These are phyloP conservation scores for Oryzias melastigma DNA, from an alignment of 2,113 vertebrate genomes.

Conservation along the genomic window DNA sequence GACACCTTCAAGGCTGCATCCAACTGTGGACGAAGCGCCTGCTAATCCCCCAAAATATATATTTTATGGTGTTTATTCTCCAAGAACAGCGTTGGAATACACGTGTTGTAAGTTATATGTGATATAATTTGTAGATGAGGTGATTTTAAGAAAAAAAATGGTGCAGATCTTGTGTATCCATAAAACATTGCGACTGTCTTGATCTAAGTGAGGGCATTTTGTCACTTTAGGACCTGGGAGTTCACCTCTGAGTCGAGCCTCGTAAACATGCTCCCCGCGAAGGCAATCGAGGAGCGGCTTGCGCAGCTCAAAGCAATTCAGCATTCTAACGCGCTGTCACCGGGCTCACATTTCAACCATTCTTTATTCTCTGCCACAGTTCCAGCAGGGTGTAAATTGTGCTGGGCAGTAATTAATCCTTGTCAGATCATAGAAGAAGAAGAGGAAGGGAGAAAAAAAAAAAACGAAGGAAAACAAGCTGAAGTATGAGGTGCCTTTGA, in stretches of 20 bases:
- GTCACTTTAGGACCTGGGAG: conserved; percentile 58
- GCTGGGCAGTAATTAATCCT: conserved; percentile 76
- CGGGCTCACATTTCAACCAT: conserved; percentile 69
- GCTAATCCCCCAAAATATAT: conserved; percentile 27
- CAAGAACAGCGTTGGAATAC: conserved; percentile 13
- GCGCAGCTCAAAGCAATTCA: conserved; percentile 60
- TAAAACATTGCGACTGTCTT: conserved; percentile 49
- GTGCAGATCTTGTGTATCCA: conserved; percentile 28
- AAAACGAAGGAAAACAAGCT: conserved; percentile 58
- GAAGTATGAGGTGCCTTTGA: conserved; percentile 73
- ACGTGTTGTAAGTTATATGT: not conserved
- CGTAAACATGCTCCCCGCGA: conserved; percentile 52
- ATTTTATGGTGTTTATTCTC: conserved; percentile 17
- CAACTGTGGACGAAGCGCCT: conserved; percentile 32
- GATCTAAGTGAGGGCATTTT: conserved; percentile 53
- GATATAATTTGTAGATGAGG: conserved; percentile 38
- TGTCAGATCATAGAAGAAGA: conserved; percentile 65
- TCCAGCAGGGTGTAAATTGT: conserved; percentile 74
- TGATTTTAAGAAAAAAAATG: conserved; percentile 27
- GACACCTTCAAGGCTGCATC: conserved; percentile 66
- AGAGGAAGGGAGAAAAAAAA: conserved; percentile 24
- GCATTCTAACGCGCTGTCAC: conserved; percentile 65
- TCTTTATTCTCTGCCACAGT: conserved; percentile 67
- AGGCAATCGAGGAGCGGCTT: conserved; percentile 44
- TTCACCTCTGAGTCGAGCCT: conserved; percentile 48